Evolutionary conservation across 2,797 vertebrate genomes (phyloP), one percentile per base, ranked within the genome.

Genomic region (Pitangus sulphuratus): DNA sequence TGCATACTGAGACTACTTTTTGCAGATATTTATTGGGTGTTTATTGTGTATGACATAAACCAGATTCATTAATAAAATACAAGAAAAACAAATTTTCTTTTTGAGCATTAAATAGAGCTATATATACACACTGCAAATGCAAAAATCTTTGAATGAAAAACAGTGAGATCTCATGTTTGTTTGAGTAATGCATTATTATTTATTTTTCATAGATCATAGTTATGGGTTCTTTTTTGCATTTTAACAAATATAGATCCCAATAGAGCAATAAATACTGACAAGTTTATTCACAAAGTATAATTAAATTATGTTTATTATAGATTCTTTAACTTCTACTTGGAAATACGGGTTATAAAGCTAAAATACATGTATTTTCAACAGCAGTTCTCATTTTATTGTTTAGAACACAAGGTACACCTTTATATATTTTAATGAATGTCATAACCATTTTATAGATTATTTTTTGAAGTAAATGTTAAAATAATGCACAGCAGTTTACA

Each of bases 211-310:
- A 78, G 48, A 60, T 71, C 18, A 78, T 62, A 71, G 25, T 90
- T 93, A 92, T 87, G 45, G 11, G n/a, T 78, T 83, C 39, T 61
- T 37, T 42, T 61, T 89, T 88, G 30, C n/a, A 86, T 92, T 95
- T 89, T 92, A 91, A 87, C 20, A 80, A 93, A 77, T 28, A 14
- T 53, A 12, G 24, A 56, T 75, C 40, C 40, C 66, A 68, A 48
- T 61, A 85, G 53, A 88, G 60, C 16, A 90, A 92, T 71, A 92
- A 91, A 90, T 48, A 58, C 12, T 66, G 57, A 61, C 33, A 92
- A 66, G 7, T 66, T 94, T 87, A 62, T 74, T 68, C 57, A 64
- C 31, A 83, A 91, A 96, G 7, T 51, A 25, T 11, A 81, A 25
- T 26, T 78, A 87, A 85, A 87, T 94, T 74, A 82, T 54, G 13